These are phyloP conservation scores for Pagrus major DNA, from an alignment of 2,113 vertebrate species.

Conservation along the genomic window DNA sequence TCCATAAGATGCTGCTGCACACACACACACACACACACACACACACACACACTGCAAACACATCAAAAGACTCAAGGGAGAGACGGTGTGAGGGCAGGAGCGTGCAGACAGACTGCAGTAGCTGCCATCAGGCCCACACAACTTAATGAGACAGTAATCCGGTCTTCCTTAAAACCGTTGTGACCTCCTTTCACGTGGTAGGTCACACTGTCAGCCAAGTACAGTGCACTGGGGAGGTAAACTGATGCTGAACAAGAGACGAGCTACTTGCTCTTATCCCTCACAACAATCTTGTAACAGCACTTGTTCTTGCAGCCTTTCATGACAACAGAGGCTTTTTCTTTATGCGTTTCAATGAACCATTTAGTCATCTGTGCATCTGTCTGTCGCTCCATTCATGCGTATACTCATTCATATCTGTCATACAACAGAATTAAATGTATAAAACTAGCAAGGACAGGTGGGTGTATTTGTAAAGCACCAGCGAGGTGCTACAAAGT, in stretches of 20 bases:
- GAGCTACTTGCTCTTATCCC: not conserved
- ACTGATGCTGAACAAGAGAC: not conserved
- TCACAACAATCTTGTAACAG: not conserved
- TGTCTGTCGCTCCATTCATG: not conserved
- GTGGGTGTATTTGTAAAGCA: not conserved
- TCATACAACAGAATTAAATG: not conserved
- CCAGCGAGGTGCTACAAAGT: too few species aligned
- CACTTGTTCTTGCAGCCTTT: not conserved
- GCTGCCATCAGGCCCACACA: constrained; percentile 7
- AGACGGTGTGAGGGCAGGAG: not conserved
- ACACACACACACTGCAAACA: not conserved
- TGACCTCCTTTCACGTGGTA: constrained; percentile 25
- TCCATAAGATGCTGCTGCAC: not conserved
- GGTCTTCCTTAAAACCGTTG: constrained; percentile 11
- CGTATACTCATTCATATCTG: not conserved
- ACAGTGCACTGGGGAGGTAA: not conserved
- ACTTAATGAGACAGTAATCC: constrained; percentile 25
- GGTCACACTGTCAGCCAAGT: constrained; percentile 12
- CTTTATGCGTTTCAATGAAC: not conserved
- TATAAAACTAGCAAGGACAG: not conserved
- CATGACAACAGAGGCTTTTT: not conserved
- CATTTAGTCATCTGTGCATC: not conserved
- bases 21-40: not conserved
- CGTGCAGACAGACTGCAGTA: not conserved
- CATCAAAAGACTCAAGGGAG: not conserved